Percentiles rank a stretch among this genome's conserved stretches.
Evolutionary conservation across 1,140 invertebrate genomes (phyloP).

Genomic region (Sarcophaga bullata): DNA sequence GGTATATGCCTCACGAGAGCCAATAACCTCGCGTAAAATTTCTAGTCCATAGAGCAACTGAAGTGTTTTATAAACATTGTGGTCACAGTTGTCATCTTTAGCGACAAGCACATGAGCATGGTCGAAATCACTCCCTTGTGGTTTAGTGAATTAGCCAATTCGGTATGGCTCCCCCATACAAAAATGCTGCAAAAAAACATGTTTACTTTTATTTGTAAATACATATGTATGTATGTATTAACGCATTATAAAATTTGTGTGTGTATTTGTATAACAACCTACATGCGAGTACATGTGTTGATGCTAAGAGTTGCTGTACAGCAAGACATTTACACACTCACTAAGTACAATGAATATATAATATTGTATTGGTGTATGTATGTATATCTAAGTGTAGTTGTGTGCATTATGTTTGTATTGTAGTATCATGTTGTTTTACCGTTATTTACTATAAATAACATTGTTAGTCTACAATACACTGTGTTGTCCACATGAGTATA

Average conservation of each 20-base stretch:
- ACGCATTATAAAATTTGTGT: constrained; percentile 15
- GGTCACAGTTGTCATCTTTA: no score
- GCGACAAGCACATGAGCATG: no score
- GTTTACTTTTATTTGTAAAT: neutral
- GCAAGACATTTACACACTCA: no score
- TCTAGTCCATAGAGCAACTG: no score
- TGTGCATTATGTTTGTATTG: constrained; percentile 18
- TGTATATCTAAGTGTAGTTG: neutral
- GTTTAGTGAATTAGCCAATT: no score
- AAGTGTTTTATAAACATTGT: no score
- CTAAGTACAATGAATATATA: no score
- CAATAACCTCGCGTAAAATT: no score
- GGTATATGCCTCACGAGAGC: no score
- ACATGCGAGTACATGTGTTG: neutral
- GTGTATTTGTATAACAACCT: neutral
- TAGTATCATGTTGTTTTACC: constrained; percentile 32
- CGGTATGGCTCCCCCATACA: neutral
- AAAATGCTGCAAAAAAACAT: neutral
- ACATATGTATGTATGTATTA: neutral
- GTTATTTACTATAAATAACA: constrained; percentile 39
- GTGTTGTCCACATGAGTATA: constrained; percentile 25
- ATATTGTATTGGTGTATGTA: neutral
- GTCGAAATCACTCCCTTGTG: no score
- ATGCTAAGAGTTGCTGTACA: neutral
- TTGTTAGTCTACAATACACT: constrained; percentile 28